phyloP scores from a whole-genome alignment of 2,113 vertebrate species.

The Clarias macrocephalus region DNA sequence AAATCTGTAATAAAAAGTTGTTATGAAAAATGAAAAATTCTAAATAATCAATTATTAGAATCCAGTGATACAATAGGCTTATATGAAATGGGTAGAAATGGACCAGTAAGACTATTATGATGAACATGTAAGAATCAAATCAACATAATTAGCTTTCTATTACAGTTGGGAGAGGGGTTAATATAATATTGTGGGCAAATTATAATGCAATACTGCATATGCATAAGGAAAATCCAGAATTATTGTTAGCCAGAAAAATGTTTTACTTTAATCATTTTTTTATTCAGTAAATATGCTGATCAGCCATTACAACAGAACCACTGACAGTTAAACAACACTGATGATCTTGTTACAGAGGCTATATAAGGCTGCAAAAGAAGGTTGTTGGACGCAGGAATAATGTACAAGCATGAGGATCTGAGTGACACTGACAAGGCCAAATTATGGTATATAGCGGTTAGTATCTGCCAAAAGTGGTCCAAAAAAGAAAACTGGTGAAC shows the following conservation, averaged over 20 bases:
- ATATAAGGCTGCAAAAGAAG: too few relatives aligned
- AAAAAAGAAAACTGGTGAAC: too few relatives aligned
- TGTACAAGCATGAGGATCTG: too few relatives aligned
- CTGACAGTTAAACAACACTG: too few relatives aligned
- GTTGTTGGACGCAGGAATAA: too few relatives aligned
- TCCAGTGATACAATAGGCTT: background rate
- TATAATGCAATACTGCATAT: background rate
- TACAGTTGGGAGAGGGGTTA: background rate
- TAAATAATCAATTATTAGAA: background rate
- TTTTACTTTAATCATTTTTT: background rate
- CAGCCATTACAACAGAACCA: too few relatives aligned
- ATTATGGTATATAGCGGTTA: too few relatives aligned
- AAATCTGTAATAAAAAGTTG: background rate
- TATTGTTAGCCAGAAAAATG: background rate
- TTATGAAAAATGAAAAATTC: too few relatives aligned
- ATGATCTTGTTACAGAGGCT: too few relatives aligned
- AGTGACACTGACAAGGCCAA: too few relatives aligned
- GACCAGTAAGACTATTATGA: background rate
- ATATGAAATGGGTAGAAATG: background rate
- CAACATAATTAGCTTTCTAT: background rate
- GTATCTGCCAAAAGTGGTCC: too few relatives aligned
- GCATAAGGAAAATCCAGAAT: background rate
- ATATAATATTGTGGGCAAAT: background rate
- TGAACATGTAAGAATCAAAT: background rate
- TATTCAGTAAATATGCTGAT: background rate